These are phyloP conservation scores for Conchocele bisecta DNA, from an alignment of 2,888 invertebrate genomes.

Conservation along the genomic window DNA sequence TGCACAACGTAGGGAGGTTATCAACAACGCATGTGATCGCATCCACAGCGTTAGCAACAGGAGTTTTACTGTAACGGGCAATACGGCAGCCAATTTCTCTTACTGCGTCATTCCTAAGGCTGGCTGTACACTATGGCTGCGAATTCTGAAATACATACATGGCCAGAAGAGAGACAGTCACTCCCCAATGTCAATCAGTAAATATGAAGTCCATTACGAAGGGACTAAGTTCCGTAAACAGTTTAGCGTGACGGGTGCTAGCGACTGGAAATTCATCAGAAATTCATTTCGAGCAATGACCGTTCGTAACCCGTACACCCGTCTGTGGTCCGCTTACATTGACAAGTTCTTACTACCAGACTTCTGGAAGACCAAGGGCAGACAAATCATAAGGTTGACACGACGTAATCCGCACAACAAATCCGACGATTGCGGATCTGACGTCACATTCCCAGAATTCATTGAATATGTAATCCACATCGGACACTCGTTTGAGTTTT, in stretches of 20 bases:
- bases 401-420: conserved; percentile 9
- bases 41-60: background rate
- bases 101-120: conserved; percentile 69
- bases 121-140: conserved; percentile 68
- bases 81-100: conserved; percentile 19
- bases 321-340: conserved; percentile 69
- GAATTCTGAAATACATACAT: conserved; percentile 59
- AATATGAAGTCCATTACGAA: conserved; percentile 37
- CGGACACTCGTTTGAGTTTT: conserved; percentile 14
- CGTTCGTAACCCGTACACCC: conserved; percentile 64
- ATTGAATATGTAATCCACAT: conserved; percentile 42
- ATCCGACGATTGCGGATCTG: conserved; percentile 58
- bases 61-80: conserved; percentile 32
- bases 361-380: conserved; percentile 63
- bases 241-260: background rate
- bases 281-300: conserved; percentile 55
- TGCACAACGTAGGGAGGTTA: background rate
- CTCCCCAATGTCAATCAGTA: conserved; percentile 48
- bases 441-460: conserved; percentile 68
- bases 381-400: conserved; percentile 24
- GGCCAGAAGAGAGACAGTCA: conserved; percentile 38
- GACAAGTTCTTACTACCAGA: conserved; percentile 69
- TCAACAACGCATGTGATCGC: background rate
- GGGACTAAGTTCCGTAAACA: background rate
- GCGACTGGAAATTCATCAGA: conserved; percentile 19